A percentile compares a stretch with the other conserved stretches of the same genome.
phyloP scores from a whole-genome alignment of 2,113 vertebrate species.

The Osmerus mordax region DNA sequence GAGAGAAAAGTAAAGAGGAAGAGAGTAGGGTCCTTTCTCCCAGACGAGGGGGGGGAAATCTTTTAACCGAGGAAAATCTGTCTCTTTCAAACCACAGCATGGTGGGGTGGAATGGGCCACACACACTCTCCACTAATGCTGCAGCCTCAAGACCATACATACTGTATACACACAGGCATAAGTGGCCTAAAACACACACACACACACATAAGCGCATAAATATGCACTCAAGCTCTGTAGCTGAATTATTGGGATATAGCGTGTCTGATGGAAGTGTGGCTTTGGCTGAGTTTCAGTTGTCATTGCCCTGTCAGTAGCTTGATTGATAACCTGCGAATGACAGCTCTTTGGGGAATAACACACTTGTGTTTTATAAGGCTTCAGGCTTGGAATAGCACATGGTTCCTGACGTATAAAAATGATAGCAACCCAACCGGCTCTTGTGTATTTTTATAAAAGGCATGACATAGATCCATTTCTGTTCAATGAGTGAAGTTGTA shows the following conservation, averaged over 20 bases:
- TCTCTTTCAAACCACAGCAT: conserved; percentile 39
- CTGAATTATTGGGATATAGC: conserved; percentile 39
- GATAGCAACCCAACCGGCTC: background rate
- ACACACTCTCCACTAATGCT: conserved; percentile 15
- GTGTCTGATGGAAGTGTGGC: conserved; percentile 40
- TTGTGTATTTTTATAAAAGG: background rate
- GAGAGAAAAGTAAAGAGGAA: background rate
- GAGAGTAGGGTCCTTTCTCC: background rate
- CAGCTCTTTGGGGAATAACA: conserved; percentile 34
- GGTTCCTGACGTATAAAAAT: background rate
- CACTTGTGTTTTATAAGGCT: conserved; percentile 27
- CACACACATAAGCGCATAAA: conserved; percentile 11
- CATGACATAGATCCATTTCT: too few species aligned
- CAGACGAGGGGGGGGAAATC: conserved; percentile 26
- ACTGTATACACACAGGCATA: conserved; percentile 4
- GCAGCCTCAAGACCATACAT: background rate
- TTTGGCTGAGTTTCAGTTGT: conserved; percentile 41
- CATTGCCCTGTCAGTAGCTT: conserved; percentile 33
- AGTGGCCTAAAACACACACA: conserved; percentile 13
- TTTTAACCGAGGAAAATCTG: conserved; percentile 39
- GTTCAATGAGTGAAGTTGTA: too few species aligned
- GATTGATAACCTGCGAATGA: conserved; percentile 53
- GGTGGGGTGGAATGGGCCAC: conserved; percentile 27
- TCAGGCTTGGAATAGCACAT: conserved; percentile 19
- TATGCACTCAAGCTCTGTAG: conserved; percentile 16